Evolutionary conservation across 2,797 vertebrate genomes (phyloP), one percentile per base, ranked within the genome.

Genomic region (Apodemus agrarius): DNA sequence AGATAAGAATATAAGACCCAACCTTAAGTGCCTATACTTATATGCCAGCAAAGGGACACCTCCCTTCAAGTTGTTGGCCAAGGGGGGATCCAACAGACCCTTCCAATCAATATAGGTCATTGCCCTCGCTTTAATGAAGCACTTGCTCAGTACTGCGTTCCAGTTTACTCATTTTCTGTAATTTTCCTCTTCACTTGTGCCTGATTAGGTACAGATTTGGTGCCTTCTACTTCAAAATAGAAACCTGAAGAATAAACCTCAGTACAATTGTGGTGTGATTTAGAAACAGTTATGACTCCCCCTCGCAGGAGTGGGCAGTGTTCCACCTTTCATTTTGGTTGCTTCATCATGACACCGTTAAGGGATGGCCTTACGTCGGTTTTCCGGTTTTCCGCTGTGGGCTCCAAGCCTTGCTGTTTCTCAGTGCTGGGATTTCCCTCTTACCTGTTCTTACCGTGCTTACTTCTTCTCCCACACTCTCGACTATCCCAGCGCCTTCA

Each of bases 401-500:
- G 31, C 59, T 95, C 89, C 21, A 59, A 59, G 43, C 49, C 81
- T 57, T 43, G 59, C 67, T 43, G 3, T 74, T 92, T 96, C 52
- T 69, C 17, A 14, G 24, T 13, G 43, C 65, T 2, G 2, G 74
- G 24, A 59, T 29, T 46, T 69, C 54, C 22, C 93, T 90, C 97
- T 72, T 98, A 99, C 99, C 99, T 98, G 99, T 98, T 98, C 99
- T 99, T 94, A 99, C 98, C 0, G 98, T 99, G 97, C 99, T 99
- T 93, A 99, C 99, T 40, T 99, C 99, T 93, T 99, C 99, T 12
- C 99, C 99, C 8, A 99, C 98, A 29, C 99, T 99, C 98, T 99
- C 99, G 3, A 99, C 99, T 4, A 98, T 98, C n/a, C 99, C 99
- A 26, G 98, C 99, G 0, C 99, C 99, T 97, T 99, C 99, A 2